Conservation (phyloP, 2,797 vertebrate species). For the Chiroxiphia lanceolata region DNA sequence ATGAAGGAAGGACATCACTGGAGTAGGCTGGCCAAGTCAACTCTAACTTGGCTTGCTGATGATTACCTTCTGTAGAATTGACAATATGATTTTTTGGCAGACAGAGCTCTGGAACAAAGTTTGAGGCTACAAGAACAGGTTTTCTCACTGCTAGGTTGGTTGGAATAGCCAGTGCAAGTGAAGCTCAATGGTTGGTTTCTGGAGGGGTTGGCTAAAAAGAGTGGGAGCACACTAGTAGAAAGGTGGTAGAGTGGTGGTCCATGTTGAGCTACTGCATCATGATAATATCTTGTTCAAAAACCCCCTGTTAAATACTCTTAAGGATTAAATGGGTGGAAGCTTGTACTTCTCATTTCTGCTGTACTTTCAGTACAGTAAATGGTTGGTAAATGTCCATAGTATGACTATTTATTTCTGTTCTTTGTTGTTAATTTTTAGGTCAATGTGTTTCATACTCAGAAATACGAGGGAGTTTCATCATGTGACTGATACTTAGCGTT, state of each 20-base stretch:
- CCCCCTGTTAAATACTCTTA: neutral
- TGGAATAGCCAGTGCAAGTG: neutral
- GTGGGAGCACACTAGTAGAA: neutral
- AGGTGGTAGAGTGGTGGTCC: neutral
- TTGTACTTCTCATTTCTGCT: neutral
- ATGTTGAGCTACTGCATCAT: neutral
- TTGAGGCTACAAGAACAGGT: neutral
- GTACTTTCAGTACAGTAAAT: neutral
- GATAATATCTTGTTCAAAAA: neutral
- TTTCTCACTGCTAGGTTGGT: neutral
- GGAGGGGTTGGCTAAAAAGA: neutral
- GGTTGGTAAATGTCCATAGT: neutral
- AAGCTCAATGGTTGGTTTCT: neutral
- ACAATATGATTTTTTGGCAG: neutral
- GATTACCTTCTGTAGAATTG: neutral
- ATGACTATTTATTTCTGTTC: neutral
- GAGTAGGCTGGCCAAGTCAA: neutral
- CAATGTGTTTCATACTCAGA: accelerated
- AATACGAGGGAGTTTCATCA: neutral
- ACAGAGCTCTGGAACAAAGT: neutral
- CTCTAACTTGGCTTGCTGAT: neutral
- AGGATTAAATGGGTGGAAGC: neutral
- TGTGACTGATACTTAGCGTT: accelerated
- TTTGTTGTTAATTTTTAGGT: neutral
- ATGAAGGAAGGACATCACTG: neutral